Base-by-base conservation (phyloP, 2,113 vertebrate species). In the Regulus satrapa region DNA sequence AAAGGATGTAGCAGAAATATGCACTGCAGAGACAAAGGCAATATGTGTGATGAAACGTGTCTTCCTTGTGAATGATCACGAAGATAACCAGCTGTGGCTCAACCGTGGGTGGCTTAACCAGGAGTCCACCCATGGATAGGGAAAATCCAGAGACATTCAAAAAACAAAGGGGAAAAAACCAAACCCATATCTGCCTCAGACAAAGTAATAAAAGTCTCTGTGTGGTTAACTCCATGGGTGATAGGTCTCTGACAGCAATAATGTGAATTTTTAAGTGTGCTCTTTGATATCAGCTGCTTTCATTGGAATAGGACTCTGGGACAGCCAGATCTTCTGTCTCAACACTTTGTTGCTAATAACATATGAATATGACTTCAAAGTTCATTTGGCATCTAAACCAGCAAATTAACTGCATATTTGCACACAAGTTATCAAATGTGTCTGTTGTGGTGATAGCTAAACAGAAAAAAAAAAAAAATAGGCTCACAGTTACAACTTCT, bases 21-120 rank as follows among this genome's bases (percentile, higher is more conserved):
- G 5, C 8, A 49, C 7, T 10, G 31, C 16, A 49, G n/a, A 77
- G 12, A 56, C 59, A 88, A 79, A 82, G 28, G 25, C 34, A 81
- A 51, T 0, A 1, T 26, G 15, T 18, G 12, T 49, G 38, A 52
- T 66, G 29, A 80, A 87, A 72, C 0, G 0, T 25, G 36, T n/a
- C 29, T 56, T 41, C 36, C n/a, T 43, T 52, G n/a, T 56, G 51
- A 82, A 32, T 10, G 36, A 23, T 1, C 38, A 49, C 21, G 24
- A 78, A 36, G 5, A 56, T 45, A 63, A 49, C 1, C 24, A 88
- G 38, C 43, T 73, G 36, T 55, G 34, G 19, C 61, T 48, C 64
- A 74, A n/a, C n/a, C n/a, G 6, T 36, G 45, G 45, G 12, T 56
- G 36, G 17, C 9, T 86, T 45, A 63, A 69, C 9, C 21, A 66